Conservation (phyloP, 2,888 invertebrate genomes). For the Petrolisthes manimaculis region DNA sequence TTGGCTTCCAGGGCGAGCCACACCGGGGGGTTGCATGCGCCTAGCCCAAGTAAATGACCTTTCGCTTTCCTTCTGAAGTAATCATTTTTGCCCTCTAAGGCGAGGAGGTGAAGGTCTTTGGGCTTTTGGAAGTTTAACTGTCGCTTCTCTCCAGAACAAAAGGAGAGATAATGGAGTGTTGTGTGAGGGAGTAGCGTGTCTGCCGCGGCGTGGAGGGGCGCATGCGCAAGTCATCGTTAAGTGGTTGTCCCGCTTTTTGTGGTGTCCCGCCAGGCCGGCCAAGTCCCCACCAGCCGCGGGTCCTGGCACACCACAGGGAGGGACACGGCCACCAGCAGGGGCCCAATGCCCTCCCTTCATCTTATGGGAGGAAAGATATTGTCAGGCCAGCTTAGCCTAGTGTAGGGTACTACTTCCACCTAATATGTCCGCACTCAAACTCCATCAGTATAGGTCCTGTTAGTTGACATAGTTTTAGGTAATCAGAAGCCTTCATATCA, state of each 20-base stretch:
- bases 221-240: conserved; percentile 39
- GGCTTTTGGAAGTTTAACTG: conserved; percentile 18
- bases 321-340: no score
- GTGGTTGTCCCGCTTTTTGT: conserved; percentile 43
- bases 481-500: no score
- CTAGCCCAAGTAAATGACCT: conserved; percentile 21
- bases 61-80: conserved; percentile 23
- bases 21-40: not conserved
- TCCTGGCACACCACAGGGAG: no score
- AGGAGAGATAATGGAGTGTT: conserved; percentile 36
- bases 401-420: no score
- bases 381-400: no score
- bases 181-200: conserved; percentile 33
- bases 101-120: not conserved
- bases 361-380: no score
- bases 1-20: conserved; percentile 25
- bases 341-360: no score
- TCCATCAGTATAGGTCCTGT: no score
- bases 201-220: conserved; percentile 33
- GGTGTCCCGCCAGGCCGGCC: conserved; percentile 18
- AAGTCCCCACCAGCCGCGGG: no score
- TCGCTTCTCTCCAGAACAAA: conserved; percentile 39
- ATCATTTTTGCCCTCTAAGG: conserved; percentile 27
- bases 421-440: no score
- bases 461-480: no score